phyloP scores from a whole-genome alignment of 92 coral and sea anemone species.

The Paramuricea clavata region DNA sequence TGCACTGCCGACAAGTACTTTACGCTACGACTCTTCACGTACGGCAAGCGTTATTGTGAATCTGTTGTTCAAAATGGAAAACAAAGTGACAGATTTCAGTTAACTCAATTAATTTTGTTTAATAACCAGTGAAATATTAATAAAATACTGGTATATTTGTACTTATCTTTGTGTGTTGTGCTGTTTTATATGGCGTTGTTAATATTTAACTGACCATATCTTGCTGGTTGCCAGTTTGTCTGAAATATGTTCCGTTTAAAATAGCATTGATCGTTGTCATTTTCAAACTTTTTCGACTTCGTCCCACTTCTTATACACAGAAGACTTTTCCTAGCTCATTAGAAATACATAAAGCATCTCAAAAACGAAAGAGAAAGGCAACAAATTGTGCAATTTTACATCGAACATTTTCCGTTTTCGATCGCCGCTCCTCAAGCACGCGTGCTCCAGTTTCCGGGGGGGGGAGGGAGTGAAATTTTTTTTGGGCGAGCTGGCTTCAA shows the following conservation, averaged over 20 bases:
- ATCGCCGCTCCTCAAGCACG: no score
- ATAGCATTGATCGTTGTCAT: neutral
- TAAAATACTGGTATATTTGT: neutral
- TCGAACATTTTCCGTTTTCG: no score
- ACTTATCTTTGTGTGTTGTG: neutral
- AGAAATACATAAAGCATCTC: no score
- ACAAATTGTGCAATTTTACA: no score
- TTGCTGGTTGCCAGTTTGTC: neutral
- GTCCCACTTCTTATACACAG: no score
- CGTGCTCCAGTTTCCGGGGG: no score
- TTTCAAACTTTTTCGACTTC: no score
- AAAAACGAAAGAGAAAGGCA: no score
- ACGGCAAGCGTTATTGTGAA: neutral
- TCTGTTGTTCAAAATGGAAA: neutral
- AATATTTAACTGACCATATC: no score
- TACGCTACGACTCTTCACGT: neutral
- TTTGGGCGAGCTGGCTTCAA: no score
- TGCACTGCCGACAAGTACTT: neutral
- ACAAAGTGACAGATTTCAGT: slow-evolving; percentile 14
- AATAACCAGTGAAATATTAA: neutral
- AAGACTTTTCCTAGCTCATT: no score
- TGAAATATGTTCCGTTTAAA: neutral
- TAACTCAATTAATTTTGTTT: slow-evolving; percentile 3
- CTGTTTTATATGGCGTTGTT: neutral
- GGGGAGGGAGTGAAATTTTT: no score